A percentile compares a stretch with the other conserved stretches of the same genome.
Evolutionary conservation across 2,888 invertebrate species (phyloP).

Genomic region (Atethmia centrago): DNA sequence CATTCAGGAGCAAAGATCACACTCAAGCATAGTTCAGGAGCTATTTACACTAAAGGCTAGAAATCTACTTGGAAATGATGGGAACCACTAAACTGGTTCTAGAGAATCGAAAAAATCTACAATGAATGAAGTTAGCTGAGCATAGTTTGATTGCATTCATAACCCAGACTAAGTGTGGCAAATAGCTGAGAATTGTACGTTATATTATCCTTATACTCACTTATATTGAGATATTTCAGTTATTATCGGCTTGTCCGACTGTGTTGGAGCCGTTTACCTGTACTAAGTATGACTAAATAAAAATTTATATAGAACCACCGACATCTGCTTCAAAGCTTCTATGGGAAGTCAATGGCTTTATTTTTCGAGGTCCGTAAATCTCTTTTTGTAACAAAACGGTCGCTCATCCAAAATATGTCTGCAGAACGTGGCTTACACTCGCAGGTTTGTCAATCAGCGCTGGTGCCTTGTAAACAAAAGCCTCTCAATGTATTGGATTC

Average conservation of each 20-base stretch:
- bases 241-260: neutral
- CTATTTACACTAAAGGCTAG: conserved; percentile 34
- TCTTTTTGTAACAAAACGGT: neutral
- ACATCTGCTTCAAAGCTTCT: neutral
- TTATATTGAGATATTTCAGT: neutral
- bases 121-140: conserved; percentile 56
- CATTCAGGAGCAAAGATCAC: conserved; percentile 3
- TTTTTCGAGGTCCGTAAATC: neutral
- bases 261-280: neutral
- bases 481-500: neutral
- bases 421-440: no score
- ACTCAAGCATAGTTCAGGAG: conserved; percentile 21
- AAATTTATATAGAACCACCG: neutral
- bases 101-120: conserved; percentile 27
- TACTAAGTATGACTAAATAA: conserved; percentile 1
- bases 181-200: conserved; percentile 1
- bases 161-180: conserved; percentile 10
- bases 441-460: neutral
- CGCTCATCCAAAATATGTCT: neutral
- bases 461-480: neutral
- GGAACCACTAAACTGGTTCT: conserved; percentile 25
- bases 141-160: conserved; percentile 1
- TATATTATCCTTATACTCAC: conserved; percentile 17
- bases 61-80: conserved; percentile 30
- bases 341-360: neutral